phyloP scores from a whole-genome alignment of 2,888 invertebrate genomes.

The Clepsis dumicolana region DNA sequence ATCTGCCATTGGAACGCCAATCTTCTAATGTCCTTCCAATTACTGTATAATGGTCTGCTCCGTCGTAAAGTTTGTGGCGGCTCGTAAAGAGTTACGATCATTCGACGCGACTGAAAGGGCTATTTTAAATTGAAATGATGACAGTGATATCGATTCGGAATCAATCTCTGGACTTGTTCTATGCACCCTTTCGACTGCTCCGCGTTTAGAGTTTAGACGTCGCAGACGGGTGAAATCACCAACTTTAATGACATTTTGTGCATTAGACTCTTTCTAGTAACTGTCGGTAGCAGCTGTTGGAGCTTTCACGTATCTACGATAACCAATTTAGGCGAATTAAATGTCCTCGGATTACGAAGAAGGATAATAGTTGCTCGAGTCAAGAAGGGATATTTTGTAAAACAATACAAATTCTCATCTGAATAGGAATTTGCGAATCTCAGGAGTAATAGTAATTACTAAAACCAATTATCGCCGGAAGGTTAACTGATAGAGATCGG shows the following conservation, averaged over 20 bases:
- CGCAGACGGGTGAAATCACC: neutral
- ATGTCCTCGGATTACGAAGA: neutral
- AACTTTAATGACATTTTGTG: neutral
- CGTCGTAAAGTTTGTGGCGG: constrained; percentile 45
- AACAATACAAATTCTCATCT: too few species aligned
- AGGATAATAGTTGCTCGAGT: neutral
- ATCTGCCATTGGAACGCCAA: constrained; percentile 24
- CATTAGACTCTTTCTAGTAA: neutral
- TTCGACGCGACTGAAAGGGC: constrained; percentile 45
- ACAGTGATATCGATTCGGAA: constrained; percentile 26
- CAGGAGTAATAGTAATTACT: neutral
- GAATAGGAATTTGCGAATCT: neutral
- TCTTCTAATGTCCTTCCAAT: constrained; percentile 46
- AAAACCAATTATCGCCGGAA: too few species aligned
- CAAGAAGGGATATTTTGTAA: too few species aligned
- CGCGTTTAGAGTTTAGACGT: neutral
- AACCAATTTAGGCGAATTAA: too few species aligned
- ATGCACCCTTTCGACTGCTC: neutral
- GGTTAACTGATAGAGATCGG: too few species aligned
- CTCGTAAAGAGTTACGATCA: constrained; percentile 32
- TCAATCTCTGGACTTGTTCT: constrained; percentile 23
- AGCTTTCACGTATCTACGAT: neutral
- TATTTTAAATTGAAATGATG: constrained; percentile 31
- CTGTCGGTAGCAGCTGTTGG: neutral
- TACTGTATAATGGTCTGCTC: constrained; percentile 45